Percentiles rank a stretch among this genome's conserved stretches.
These are phyloP conservation scores for Catharus bicknelli DNA, from an alignment of 2,113 vertebrate species.

Conservation along the genomic window DNA sequence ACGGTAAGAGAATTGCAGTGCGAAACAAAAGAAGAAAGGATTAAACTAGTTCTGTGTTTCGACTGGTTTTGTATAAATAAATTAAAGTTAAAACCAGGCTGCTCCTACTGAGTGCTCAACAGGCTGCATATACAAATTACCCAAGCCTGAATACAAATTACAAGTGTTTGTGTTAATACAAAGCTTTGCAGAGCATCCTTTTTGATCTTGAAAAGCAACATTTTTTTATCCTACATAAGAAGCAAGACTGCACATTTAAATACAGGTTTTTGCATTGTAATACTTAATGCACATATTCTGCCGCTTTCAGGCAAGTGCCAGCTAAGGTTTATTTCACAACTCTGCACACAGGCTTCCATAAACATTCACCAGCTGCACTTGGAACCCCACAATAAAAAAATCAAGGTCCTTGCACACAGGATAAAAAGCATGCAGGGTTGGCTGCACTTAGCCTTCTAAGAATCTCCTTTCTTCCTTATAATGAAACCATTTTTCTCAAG, in stretches of 20 bases:
- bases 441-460: not conserved
- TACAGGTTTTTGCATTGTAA: not conserved
- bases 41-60: slow-evolving; percentile 18
- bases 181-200: not conserved
- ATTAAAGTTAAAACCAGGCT: slow-evolving; percentile 9
- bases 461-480: not conserved
- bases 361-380: not conserved
- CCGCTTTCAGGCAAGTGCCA: not conserved
- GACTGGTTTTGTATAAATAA: slow-evolving; percentile 47
- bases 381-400: not conserved
- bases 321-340: not conserved
- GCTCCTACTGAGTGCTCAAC: not conserved
- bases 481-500: not conserved
- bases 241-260: not conserved
- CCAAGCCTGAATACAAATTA: not conserved
- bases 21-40: slow-evolving; percentile 20
- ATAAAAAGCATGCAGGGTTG: not conserved
- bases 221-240: not conserved
- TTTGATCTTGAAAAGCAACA: not conserved
- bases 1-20: not conserved
- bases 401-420: not conserved
- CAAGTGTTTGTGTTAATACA: not conserved
- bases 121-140: not conserved
- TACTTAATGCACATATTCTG: not conserved
- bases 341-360: not conserved